These are phyloP conservation scores for Pammene fasciana DNA, from an alignment of 2,888 invertebrate species.

Conservation along the genomic window DNA sequence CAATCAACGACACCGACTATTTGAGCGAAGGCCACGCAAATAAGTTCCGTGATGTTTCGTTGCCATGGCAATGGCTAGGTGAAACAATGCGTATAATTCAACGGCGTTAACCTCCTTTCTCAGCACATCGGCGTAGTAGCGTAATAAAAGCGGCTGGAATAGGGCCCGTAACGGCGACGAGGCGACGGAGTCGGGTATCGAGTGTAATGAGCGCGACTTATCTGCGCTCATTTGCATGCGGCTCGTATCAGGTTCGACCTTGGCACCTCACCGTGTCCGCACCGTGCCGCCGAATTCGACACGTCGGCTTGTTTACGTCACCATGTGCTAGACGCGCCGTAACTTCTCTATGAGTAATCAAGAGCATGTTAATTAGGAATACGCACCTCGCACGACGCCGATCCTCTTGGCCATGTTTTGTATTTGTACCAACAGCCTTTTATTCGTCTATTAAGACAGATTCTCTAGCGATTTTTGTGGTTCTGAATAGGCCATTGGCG, in stretches of 20 bases:
- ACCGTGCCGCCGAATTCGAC: slow-evolving; percentile 54
- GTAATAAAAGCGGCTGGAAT: slow-evolving; percentile 69
- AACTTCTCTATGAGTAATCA: slow-evolving; percentile 17
- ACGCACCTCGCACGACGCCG: neutral
- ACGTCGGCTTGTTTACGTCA: slow-evolving; percentile 56
- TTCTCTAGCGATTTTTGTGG: neutral
- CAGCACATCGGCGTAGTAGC: slow-evolving; percentile 73
- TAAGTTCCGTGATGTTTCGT: slow-evolving; percentile 57
- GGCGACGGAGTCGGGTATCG: slow-evolving; percentile 66
- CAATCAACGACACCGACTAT: slow-evolving; percentile 9
- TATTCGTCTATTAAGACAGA: neutral
- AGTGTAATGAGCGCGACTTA: slow-evolving; percentile 78
- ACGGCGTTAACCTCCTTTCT: slow-evolving; percentile 76
- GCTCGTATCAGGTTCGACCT: slow-evolving; percentile 76
- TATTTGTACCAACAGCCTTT: neutral
- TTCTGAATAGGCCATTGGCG: too few species aligned
- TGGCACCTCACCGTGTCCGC: slow-evolving; percentile 69
- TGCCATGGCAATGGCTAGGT: slow-evolving; percentile 68
- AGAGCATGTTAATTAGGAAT: slow-evolving; percentile 7
- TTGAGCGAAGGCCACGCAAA: slow-evolving; percentile 43
- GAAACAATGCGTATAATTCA: slow-evolving; percentile 76
- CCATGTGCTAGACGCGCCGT: slow-evolving; percentile 34
- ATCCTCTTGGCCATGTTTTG: neutral
- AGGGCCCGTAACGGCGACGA: slow-evolving; percentile 68
- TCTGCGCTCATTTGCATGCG: slow-evolving; percentile 79